Evolutionary conservation across 2,888 invertebrate species (phyloP).

Genomic region (Athrips mouffetella): DNA sequence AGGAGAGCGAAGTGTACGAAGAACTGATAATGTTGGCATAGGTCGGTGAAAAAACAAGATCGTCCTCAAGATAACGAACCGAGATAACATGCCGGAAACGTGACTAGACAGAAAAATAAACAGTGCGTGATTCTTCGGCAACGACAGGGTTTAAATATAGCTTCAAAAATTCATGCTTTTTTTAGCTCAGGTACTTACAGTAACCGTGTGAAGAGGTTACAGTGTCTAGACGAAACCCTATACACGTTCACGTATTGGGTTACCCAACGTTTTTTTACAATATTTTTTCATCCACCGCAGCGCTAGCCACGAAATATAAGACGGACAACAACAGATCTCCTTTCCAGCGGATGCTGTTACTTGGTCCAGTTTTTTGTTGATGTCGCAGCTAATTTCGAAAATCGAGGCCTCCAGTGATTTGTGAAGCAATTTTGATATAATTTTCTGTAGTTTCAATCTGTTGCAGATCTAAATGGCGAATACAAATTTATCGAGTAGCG

Average conservation of each 20-base stretch:
- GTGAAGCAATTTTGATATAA: too few species aligned
- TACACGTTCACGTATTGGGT: conserved; percentile 54
- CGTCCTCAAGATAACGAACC: conserved; percentile 50
- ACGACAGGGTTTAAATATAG: conserved; percentile 11
- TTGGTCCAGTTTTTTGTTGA: conserved; percentile 18
- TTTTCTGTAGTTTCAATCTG: too few species aligned
- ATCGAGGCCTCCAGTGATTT: neutral
- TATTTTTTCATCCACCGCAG: conserved; percentile 54
- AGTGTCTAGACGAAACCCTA: conserved; percentile 64
- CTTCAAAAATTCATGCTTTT: neutral
- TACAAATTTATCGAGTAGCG: too few species aligned
- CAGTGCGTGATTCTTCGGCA: conserved; percentile 17
- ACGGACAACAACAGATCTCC: conserved; percentile 45
- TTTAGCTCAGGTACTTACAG: conserved; percentile 8
- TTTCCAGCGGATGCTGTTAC: conserved; percentile 57
- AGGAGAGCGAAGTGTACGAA: conserved; percentile 41
- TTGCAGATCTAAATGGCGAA: too few species aligned
- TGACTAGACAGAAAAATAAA: conserved; percentile 24
- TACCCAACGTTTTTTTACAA: conserved; percentile 46
- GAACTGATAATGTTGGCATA: conserved; percentile 62
- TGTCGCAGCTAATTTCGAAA: conserved; percentile 8
- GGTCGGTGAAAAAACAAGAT: conserved; percentile 56
- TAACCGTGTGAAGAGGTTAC: conserved; percentile 49
- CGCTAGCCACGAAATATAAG: conserved; percentile 60
- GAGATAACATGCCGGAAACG: conserved; percentile 49